Evolutionary conservation across 2,888 invertebrate species (phyloP).

Genomic region (Netelia inedita): DNA sequence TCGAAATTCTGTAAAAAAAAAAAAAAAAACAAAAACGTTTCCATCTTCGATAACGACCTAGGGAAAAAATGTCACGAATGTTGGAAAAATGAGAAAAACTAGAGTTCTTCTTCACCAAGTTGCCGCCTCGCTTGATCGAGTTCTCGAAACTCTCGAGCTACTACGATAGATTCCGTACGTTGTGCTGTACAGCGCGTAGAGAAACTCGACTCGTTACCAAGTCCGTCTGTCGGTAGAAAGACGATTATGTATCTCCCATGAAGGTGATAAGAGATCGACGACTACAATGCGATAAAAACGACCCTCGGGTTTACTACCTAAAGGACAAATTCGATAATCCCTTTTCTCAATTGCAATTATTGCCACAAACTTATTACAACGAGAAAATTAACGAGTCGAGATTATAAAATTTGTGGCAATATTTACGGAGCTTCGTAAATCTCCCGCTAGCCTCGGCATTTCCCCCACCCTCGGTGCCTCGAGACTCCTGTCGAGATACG

Average conservation of each 20-base stretch:
- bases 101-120: not conserved
- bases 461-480: not conserved
- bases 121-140: not conserved
- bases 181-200: not conserved
- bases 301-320: not conserved
- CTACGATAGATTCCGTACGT: not conserved
- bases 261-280: slow-evolving; percentile 40
- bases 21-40: slow-evolving; percentile 9
- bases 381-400: not conserved
- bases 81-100: too few relatives aligned
- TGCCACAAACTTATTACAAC: not conserved
- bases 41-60: not conserved
- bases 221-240: slow-evolving; percentile 7
- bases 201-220: not conserved
- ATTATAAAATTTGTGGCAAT: not conserved
- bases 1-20: not conserved
- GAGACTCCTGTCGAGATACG: slow-evolving; percentile 1
- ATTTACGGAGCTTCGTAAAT: not conserved
- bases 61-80: too few relatives aligned
- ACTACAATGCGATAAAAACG: slow-evolving; percentile 38
- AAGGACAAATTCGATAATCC: not conserved
- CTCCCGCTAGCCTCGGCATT: not conserved
- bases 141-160: not conserved
- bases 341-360: slow-evolving; percentile 15
- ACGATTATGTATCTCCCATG: slow-evolving; percentile 9